Percentiles rank a stretch among this genome's conserved stretches.
These are phyloP conservation scores for Aptenodytes forsteri DNA, from an alignment of 2,113 vertebrate genomes.

Conservation along the genomic window DNA sequence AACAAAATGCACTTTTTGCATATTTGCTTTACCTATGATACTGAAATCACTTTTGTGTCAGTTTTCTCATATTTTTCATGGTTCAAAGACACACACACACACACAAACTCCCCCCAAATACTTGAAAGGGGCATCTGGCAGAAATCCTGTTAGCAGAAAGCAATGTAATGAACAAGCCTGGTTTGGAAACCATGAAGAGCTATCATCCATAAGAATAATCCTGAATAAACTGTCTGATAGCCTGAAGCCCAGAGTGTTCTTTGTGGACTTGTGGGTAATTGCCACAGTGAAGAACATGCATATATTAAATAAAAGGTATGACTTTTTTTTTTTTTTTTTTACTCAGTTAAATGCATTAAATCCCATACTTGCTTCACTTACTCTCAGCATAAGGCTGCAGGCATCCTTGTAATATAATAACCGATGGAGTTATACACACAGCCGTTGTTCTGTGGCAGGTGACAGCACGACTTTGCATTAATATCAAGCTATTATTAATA, in stretches of 20 bases:
- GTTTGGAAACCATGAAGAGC: constrained; percentile 27
- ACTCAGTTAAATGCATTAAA: constrained; percentile 61
- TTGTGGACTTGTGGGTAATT: constrained; percentile 58
- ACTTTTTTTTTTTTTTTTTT: background rate
- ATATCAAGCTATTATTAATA: background rate
- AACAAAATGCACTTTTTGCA: background rate
- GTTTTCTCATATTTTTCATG: constrained; percentile 7
- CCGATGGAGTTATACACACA: background rate
- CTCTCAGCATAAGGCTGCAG: constrained; percentile 61
- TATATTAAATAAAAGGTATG: constrained; percentile 72
- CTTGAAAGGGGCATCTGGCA: background rate
- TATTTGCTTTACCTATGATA: background rate
- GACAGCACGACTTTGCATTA: constrained; percentile 1
- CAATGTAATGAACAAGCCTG: constrained; percentile 24
- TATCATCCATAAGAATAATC: constrained; percentile 37
- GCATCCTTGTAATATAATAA: constrained; percentile 62
- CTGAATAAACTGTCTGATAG: constrained; percentile 25
- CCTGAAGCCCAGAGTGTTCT: constrained; percentile 56
- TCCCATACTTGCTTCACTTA: constrained; percentile 34
- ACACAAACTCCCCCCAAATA: background rate
- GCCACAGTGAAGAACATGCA: constrained; percentile 50
- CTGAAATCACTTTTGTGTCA: background rate
- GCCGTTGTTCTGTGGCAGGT: background rate
- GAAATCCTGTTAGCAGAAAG: constrained; percentile 48
- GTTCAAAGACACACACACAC: background rate